Evolutionary conservation across 2,888 invertebrate genomes (phyloP), one percentile per base, ranked within the genome.

Genomic region (Lasiommata megera): DNA sequence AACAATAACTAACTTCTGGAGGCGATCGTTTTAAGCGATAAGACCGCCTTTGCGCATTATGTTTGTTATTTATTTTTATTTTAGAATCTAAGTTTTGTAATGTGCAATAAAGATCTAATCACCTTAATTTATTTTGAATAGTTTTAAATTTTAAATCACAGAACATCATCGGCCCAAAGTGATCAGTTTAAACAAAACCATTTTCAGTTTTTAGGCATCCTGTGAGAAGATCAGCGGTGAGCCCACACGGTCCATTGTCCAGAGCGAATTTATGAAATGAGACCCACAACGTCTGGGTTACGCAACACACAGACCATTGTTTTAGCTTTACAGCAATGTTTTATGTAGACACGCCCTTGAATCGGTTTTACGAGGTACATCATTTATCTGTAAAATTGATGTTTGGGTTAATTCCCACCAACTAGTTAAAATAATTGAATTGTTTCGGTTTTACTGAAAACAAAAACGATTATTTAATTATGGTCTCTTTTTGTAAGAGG

Each of bases 181-280:
- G 23, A 23, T 23, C 2, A 23, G 5, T 23, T 23, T 23, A n/a
- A 58, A 51, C 34, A 46, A 23, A 51, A 52, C 38, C 50, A 36
- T 56, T 56, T 56, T 56, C 47, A 58, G 56, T 79, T 73, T 72
- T 66, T 70, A 48, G 66, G 61, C 60, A 68, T 68, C 43, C 41
- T 77, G 82, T 84, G 85, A 73, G 83, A 84, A 80, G 67, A 34
- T 34, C 34, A 34, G 11, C 34, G 1, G 11, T 34, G 11, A 34
- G 11, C 34, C 9, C 1, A 63, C 52, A 67, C 71, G 11, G 6
- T 68, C 48, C 48, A 77, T 80, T 82, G 80, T 82, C 73, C 77
- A 70, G 40, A 69, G 70, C 64, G 57, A 63, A 60, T 79, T 77
- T 78, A 76, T 80, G 80, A 82, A 82, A 81, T 79, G 82, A 81